phyloP scores from a whole-genome alignment of 2,888 invertebrate genomes.

The Chouioia cunea region DNA sequence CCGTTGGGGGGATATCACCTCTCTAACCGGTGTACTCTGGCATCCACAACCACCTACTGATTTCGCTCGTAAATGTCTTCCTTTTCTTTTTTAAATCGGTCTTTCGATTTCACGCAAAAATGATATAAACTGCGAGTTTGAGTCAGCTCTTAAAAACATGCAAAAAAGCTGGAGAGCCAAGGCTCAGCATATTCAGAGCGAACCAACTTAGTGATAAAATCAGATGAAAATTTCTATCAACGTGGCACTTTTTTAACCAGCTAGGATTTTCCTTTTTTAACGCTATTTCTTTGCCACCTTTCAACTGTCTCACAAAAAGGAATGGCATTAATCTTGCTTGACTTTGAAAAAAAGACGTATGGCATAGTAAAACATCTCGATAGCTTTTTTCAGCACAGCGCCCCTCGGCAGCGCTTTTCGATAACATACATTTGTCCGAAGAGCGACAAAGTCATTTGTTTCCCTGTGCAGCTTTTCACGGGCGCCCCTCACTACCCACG shows the following conservation, averaged over 20 bases:
- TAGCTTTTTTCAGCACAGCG: conserved; percentile 10
- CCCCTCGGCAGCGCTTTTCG: too few species aligned
- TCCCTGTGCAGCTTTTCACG: conserved; percentile 28
- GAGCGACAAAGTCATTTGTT: conserved; percentile 39
- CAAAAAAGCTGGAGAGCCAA: background rate
- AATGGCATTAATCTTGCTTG: too few species aligned
- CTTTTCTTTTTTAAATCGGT: conserved; percentile 13
- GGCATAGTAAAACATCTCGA: conserved; percentile 18
- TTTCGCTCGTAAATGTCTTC: background rate
- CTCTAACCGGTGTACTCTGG: conserved; percentile 12
- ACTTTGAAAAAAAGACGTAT: conserved; percentile 5
- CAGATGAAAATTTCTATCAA: conserved; percentile 25
- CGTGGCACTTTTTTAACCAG: conserved; percentile 32
- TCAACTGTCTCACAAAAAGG: too few species aligned
- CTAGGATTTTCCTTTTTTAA: conserved; percentile 10
- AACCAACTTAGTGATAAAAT: conserved; percentile 23
- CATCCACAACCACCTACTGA: background rate
- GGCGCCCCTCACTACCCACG: background rate
- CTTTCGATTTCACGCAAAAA: background rate
- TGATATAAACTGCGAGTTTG: conserved; percentile 1
- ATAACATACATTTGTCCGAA: conserved; percentile 21
- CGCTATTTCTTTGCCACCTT: too few species aligned
- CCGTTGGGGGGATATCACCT: background rate
- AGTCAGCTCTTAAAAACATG: conserved; percentile 31
- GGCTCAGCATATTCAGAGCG: conserved; percentile 16